Conservation (phyloP, 2,888 invertebrate species). For the Argynnis bischoffii region DNA sequence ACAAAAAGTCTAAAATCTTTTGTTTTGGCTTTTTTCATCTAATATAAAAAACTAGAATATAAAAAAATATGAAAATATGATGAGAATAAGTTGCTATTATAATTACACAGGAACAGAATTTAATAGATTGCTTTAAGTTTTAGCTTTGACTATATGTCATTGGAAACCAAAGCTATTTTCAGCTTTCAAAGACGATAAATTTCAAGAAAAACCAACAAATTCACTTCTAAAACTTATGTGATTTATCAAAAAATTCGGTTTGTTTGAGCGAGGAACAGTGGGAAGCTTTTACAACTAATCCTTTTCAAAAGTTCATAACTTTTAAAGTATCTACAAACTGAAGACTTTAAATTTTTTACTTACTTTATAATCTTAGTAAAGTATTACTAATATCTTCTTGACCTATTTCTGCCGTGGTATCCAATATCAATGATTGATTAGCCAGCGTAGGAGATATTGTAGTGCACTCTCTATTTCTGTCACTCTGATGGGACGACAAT, state of each 20-base stretch:
- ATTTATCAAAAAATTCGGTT: slow-evolving; percentile 21
- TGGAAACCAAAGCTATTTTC: slow-evolving; percentile 9
- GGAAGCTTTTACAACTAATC: slow-evolving; percentile 20
- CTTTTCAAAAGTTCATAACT: slow-evolving; percentile 16
- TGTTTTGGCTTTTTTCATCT: too few species aligned
- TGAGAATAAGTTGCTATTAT: too few species aligned
- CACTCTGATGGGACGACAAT: too few species aligned
- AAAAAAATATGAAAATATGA: too few species aligned
- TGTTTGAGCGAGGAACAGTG: slow-evolving; percentile 5
- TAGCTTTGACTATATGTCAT: background rate
- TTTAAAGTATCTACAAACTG: slow-evolving; percentile 4
- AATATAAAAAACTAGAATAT: too few species aligned
- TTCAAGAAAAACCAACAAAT: slow-evolving; percentile 14
- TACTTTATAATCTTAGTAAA: background rate
- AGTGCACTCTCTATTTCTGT: too few species aligned
- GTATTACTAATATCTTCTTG: too few species aligned
- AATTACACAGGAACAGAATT: too few species aligned
- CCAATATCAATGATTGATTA: too few species aligned
- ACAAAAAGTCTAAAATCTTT: too few species aligned
- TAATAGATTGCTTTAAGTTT: background rate
- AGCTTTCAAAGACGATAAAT: slow-evolving; percentile 6
- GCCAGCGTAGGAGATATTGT: too few species aligned
- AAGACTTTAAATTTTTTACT: slow-evolving; percentile 1
- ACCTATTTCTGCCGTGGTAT: too few species aligned
- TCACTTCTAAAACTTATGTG: slow-evolving; percentile 10